Evolutionary conservation across 2,888 invertebrate genomes (phyloP), one percentile per base, ranked within the genome.

Genomic region (Allolobophora icterica): DNA sequence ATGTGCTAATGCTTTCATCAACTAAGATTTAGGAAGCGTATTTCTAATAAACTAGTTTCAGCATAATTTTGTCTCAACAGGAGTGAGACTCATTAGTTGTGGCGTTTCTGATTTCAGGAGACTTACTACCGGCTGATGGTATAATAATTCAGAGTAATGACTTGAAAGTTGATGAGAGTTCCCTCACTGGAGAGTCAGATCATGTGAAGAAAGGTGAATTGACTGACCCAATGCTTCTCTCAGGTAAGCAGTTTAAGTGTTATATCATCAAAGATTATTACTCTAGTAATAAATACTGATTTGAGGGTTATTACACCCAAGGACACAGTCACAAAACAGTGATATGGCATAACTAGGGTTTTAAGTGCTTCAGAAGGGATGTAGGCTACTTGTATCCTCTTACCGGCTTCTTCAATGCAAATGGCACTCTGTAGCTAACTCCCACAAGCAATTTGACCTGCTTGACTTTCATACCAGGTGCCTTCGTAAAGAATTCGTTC

Each of bases 181-280:
- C 99, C 94, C 96, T 99, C 94, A 99, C 99, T 93, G 99, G 99
- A 94, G 99, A 99, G 96, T 99, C 99, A 91, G 99, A 99, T 96
- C 99, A 99, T 96, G 99, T 99, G 93, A 99, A 99, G 96, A 99
- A 99, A 96, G 98, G 99, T 93, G 97, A 98, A 96, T 95, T 96
- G 92, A 97, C 96, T 95, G 99, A 99, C 96, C 99, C 99, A 91
- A 98, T 99, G 97, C 97, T 99, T 95, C 97, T 99, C 95, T 99
- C 99, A 94, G 97, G 97, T 94, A 99, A 71, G n/a, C n/a, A 71
- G n/a, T 8, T n/a, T 92, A 83, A n/a, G 71, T 71, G 11, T 71
- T 71, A 71, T 99, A 93, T 84, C 35, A 35, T 71, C 71, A 30
- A 11, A n/a, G 71, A 71, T 71, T 1, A 71, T 30, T n/a, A n/a